Evolutionary conservation across 2,888 invertebrate species (phyloP).

Genomic region (Pardosa pseudoannulata): DNA sequence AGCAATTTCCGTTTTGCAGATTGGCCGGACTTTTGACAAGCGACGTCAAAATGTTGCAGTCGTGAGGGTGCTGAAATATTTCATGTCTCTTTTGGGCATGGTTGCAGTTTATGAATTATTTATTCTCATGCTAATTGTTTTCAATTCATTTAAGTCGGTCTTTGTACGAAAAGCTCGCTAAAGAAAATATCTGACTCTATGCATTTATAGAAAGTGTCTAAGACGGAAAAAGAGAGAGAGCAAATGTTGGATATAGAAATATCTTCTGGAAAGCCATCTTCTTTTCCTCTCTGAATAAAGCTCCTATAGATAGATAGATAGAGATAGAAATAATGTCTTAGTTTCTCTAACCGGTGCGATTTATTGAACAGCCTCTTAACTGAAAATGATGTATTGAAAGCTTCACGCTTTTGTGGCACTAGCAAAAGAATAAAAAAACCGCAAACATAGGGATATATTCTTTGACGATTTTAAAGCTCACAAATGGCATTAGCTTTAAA

Average conservation of each 20-base stretch:
- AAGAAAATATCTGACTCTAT: constrained; percentile 70
- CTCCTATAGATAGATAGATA: constrained; percentile 62
- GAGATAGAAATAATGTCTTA: constrained; percentile 31
- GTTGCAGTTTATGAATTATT: too few species aligned
- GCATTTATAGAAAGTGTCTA: constrained; percentile 64
- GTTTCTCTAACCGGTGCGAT: constrained; percentile 52
- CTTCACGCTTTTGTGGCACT: too few species aligned
- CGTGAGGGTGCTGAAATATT: not conserved
- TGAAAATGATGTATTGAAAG: too few species aligned
- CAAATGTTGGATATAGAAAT: constrained; percentile 61
- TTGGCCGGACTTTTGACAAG: constrained; percentile 7
- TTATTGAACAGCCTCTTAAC: constrained; percentile 47
- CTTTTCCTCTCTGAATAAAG: constrained; percentile 50
- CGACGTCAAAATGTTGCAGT: constrained; percentile 1
- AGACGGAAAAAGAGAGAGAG: constrained; percentile 59
- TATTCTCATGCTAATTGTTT: not conserved
- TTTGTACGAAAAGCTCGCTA: constrained; percentile 70
- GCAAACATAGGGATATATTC: too few species aligned
- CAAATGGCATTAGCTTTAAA: too few species aligned
- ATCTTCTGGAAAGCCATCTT: constrained; percentile 49
- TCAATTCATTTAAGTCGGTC: not conserved
- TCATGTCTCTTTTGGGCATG: not conserved
- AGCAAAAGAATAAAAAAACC: too few species aligned
- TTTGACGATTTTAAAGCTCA: too few species aligned
- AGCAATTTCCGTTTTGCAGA: not conserved